Evolutionary conservation across 2,888 invertebrate genomes (phyloP).

Genomic region (Tetranychus piercei): DNA sequence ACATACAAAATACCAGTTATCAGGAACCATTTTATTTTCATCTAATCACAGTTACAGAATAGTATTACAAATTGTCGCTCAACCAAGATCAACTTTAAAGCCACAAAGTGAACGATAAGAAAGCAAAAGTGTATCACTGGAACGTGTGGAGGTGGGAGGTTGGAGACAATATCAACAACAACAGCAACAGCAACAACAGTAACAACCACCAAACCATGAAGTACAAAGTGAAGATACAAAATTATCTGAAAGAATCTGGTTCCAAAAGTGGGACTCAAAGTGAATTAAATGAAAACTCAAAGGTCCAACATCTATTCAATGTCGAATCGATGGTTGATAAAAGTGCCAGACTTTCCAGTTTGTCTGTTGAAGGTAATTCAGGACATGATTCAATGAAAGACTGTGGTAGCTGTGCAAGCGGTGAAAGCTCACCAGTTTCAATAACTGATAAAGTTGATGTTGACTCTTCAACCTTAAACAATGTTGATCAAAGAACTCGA

Average conservation of each 20-base stretch:
- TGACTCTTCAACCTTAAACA: neutral
- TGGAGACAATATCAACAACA: neutral
- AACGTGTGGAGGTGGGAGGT: constrained; percentile 1
- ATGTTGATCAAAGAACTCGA: neutral
- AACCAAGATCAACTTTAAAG: neutral
- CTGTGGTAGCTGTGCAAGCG: neutral
- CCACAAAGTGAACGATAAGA: neutral
- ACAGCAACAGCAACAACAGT: neutral
- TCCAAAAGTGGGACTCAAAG: neutral
- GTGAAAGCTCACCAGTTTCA: constrained; percentile 5
- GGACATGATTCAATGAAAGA: neutral
- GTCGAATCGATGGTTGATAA: neutral
- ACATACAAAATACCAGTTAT: too few species aligned
- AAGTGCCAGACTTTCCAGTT: neutral
- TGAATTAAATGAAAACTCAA: neutral
- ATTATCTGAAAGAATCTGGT: neutral
- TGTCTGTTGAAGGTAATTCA: constrained; percentile 6
- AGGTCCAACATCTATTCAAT: neutral
- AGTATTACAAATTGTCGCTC: neutral
- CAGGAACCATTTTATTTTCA: neutral
- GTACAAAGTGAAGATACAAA: neutral
- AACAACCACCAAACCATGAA: neutral
- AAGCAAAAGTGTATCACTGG: neutral
- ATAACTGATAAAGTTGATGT: constrained; percentile 9
- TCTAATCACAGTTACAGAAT: neutral